phyloP scores from a whole-genome alignment of 1,140 invertebrate species.

The Choristoneura fumiferana region DNA sequence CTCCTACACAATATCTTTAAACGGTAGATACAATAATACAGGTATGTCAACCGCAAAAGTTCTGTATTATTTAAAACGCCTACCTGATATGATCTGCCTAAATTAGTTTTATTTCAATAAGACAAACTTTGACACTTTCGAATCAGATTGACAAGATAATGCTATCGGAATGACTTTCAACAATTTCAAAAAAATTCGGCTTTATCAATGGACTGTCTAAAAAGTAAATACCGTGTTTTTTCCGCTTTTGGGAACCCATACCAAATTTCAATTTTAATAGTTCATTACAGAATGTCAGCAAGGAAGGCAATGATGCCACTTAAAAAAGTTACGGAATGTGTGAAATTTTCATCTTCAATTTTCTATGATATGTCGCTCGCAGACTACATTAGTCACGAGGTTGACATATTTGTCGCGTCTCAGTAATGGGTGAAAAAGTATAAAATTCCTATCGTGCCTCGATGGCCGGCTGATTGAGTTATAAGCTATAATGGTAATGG shows the following conservation, averaged over 20 bases:
- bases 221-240: no score
- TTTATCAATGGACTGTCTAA: no score
- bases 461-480: slow-evolving; percentile 69
- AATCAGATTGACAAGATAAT: neutral
- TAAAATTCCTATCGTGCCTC: slow-evolving; percentile 60
- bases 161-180: neutral
- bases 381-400: slow-evolving; percentile 15
- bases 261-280: no score
- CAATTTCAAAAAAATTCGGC: neutral
- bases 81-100: no score
- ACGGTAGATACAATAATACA: no score
- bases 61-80: no score
- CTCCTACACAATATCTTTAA: no score
- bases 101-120: no score
- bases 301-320: neutral
- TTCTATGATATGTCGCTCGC: slow-evolving; percentile 35
- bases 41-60: no score
- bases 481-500: slow-evolving; percentile 73
- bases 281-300: neutral
- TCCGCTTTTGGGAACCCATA: no score
- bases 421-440: slow-evolving; percentile 65
- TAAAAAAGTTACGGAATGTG: neutral
- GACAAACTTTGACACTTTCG: neutral
- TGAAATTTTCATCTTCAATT: slow-evolving; percentile 10
- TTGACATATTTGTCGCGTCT: slow-evolving; percentile 53